Percentiles rank a stretch among this genome's conserved stretches.
phyloP scores from a whole-genome alignment of 2,113 vertebrate genomes.

The Odobenus rosmarus region DNA sequence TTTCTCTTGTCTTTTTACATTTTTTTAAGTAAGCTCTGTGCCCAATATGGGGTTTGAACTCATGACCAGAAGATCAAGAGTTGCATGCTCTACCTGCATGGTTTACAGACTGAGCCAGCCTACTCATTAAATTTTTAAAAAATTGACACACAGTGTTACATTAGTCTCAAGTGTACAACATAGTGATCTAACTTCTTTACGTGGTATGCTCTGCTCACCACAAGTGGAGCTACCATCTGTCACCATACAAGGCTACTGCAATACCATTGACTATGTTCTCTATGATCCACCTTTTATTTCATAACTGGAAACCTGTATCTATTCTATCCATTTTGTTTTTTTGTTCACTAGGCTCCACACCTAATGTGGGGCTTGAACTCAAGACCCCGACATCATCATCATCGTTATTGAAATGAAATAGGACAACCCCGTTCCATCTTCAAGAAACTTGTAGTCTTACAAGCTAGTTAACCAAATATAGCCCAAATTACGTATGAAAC shows the following conservation, averaged over 20 bases:
- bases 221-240: neutral
- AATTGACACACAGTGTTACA: neutral
- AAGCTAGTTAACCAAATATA: constrained; percentile 7
- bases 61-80: neutral
- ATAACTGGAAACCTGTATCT: neutral
- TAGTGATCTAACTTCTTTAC: neutral
- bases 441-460: neutral
- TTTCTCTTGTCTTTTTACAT: neutral
- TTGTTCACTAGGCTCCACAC: neutral
- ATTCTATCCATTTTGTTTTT: neutral
- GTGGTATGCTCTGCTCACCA: neutral
- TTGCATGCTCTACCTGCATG: neutral
- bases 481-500: neutral
- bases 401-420: neutral
- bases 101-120: neutral
- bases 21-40: neutral
- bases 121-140: neutral
- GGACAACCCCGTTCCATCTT: neutral
- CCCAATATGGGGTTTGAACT: neutral
- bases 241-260: neutral
- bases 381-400: neutral
- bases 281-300: neutral
- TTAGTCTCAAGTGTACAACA: neutral
- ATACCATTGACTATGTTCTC: neutral
- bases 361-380: neutral